Percentiles rank a stretch among this genome's conserved stretches.
Conservation (phyloP, 2,113 vertebrate species). For the Vombatus ursinus region DNA sequence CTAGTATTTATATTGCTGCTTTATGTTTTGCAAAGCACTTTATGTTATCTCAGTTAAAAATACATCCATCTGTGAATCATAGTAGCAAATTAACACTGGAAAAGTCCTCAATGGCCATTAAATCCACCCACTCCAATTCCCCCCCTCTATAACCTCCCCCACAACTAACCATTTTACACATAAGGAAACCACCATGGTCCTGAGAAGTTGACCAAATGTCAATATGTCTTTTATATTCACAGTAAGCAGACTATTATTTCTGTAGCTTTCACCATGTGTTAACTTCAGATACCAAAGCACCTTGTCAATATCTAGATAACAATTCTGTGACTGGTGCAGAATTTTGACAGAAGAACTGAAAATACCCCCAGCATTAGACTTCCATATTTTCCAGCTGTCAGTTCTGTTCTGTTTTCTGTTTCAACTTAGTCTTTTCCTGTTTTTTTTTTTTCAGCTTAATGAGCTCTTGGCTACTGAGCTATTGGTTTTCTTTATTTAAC, state of each 20-base stretch:
- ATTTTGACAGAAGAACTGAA: conserved; percentile 49
- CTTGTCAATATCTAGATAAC: conserved; percentile 25
- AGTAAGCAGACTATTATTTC: not conserved
- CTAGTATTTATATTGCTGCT: not conserved
- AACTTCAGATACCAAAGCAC: not conserved
- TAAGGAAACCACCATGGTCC: not conserved
- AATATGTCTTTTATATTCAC: not conserved
- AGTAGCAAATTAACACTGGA: not conserved
- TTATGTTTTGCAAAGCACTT: not conserved
- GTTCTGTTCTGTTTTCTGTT: conserved; percentile 28
- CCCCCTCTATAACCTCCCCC: not conserved
- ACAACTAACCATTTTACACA: not conserved
- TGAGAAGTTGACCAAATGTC: not conserved
- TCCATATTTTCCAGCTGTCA: not conserved
- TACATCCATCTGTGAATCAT: not conserved
- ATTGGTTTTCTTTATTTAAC: conserved; percentile 33
- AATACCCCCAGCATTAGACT: conserved; percentile 14
- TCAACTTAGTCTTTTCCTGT: not conserved
- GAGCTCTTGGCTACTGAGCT: conserved; percentile 25
- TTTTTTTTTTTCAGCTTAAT: conserved; percentile 9
- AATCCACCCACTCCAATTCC: not conserved
- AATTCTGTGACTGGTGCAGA: not conserved
- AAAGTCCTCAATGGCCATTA: not conserved
- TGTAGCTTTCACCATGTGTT: conserved; percentile 18
- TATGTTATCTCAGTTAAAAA: not conserved